Evolutionary conservation across 2,797 vertebrate genomes (phyloP).

Genomic region (Synanceia verrucosa): DNA sequence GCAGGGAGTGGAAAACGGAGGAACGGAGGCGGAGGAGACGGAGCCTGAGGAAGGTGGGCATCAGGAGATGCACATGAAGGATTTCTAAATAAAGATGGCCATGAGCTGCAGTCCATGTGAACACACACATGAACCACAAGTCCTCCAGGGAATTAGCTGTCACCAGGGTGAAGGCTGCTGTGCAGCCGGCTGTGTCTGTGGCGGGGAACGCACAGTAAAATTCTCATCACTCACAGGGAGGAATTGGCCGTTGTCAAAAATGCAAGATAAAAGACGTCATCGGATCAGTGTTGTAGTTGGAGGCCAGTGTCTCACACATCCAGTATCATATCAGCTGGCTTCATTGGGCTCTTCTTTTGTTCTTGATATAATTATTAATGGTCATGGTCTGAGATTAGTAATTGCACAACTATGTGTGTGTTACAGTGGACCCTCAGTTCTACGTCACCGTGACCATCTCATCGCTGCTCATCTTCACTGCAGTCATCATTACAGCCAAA

Average conservation of each 20-base stretch:
- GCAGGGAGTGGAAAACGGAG: constrained; percentile 59
- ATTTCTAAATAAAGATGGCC: constrained; percentile 71
- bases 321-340: constrained; percentile 58
- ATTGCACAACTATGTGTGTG: constrained; percentile 56
- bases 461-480: constrained; percentile 85
- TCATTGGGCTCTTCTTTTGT: constrained; percentile 49
- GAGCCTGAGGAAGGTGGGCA: constrained; percentile 83
- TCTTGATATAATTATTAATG: constrained; percentile 45
- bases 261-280: constrained; percentile 49
- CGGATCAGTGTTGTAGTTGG: constrained; percentile 43
- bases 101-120: constrained; percentile 37
- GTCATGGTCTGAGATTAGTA: constrained; percentile 46
- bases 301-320: constrained; percentile 46
- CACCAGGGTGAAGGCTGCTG: constrained; percentile 64
- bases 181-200: constrained; percentile 60
- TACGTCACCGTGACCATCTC: constrained; percentile 89
- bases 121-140: constrained; percentile 49
- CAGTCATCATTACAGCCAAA: constrained; percentile 85
- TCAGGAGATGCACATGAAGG: constrained; percentile 51
- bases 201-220: constrained; percentile 68
- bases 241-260: constrained; percentile 55
- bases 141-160: constrained; percentile 74
- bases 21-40: constrained; percentile 72
- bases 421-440: constrained; percentile 88
- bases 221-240: constrained; percentile 67